Base-by-base conservation (phyloP, 2,797 vertebrate species). In the Epinephelus coioides region DNA sequence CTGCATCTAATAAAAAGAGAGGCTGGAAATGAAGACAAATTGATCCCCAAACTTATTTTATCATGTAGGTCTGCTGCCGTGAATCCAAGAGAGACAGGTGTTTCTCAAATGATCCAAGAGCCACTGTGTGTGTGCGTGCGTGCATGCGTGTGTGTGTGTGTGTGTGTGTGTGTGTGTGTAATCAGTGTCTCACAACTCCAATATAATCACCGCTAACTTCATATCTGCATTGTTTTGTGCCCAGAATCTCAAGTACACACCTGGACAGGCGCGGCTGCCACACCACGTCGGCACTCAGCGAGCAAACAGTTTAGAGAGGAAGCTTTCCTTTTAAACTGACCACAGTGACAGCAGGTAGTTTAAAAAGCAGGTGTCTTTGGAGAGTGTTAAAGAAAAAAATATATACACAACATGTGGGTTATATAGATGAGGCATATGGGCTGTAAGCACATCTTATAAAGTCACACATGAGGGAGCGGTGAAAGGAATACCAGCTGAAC, bases 1-100 rank as follows among this genome's bases (percentile, higher is more conserved):
- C 54, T 34, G 84, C 65, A 64, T 83, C 76, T 85, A 87, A 91
- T 90, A 86, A 88, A 87, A 87, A 73, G 70, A 81, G 73, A 69
- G 65, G 3, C 79, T 67, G 62, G 57, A 79, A 85, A 88, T 87
- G 74, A 86, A 88, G 88, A 89, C 68, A 82, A 82, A 88, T 85
- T 59, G 69, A 87, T 72, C 53, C 70, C 30, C 19, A n/a, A 64
- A 76, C 62, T 76, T 81, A 72, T 86, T 87, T 60, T 66, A 86
- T 85, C 76, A 76, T 63, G 43, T n/a, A 14, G 57, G 60, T 76
- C 64, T 67, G 67, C 62, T 53, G 69, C 69, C 3, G 2, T 38
- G 68, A 85, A 75, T 87, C 84, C 89, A 86, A 69, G 59, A 83
- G 69, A 82, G 70, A 74, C 85, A 85, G 79, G 83, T 87, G 88